Base-by-base conservation (phyloP, 2,888 invertebrate species). In the Dorcus hopei region DNA sequence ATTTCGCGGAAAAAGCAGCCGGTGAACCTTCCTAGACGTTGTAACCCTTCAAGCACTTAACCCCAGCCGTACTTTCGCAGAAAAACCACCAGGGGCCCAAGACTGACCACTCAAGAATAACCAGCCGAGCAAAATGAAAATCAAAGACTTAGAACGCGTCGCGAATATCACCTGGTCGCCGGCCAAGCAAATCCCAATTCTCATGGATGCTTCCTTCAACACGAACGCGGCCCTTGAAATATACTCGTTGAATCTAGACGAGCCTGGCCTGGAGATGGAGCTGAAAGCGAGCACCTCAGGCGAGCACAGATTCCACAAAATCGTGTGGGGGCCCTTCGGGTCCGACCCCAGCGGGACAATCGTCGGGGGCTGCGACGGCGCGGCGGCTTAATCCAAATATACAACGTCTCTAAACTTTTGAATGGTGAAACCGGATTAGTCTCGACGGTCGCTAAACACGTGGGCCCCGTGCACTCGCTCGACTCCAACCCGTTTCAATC, bases 111-210 rank as follows among this genome's bases (percentile, higher is more conserved):
- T 6, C 26, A 33, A 33, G 26, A 33, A 1, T 7, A 6, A 33
- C 7, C 26, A 33, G 5, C 6, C 26, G 3, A 33, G 1, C 23
- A 70, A 59, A 57, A 97, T 97, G 97, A 95, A 93, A 84, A 85
- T 97, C 57, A 97, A 97, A 80, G 96, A 97, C 80, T 83, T 97
- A 71, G 91, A 94, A 77, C 87, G 91, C 74, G 95, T 95, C 55
- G 96, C 95, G 70, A 96, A 95, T 79, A 88, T 95, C 77, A 91
- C 95, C 65, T 97, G 97, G 97, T 97, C 97, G 57, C 97, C 97
- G 59, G 84, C 85, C 61, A 84, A 85, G 67, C 87, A 89, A 64
- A 82, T 90, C 78, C 92, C 94, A 41, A 87, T 92, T 68, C 85
- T 90, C 74, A 76, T 97, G 70, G 96, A 97, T 80, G 90, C 95